A percentile compares a stretch with the other conserved stretches of the same genome.
Conservation (phyloP, 2,888 invertebrate genomes). For the Torymus texanus region DNA sequence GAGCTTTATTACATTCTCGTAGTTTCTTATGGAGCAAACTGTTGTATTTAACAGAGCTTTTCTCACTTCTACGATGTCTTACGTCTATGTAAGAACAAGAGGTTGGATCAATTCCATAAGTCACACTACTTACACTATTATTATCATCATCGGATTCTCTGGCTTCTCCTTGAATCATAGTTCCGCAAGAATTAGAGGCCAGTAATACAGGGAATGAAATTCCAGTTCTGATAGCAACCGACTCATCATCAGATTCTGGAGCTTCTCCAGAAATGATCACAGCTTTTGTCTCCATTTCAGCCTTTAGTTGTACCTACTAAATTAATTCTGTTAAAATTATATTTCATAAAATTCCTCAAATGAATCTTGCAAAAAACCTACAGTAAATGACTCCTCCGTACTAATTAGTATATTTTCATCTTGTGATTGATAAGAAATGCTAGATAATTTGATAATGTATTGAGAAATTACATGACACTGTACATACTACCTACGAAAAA, state of each 20-base stretch:
- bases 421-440: too few species aligned
- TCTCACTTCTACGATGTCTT: constrained; percentile 66
- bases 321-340: neutral
- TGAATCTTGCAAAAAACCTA: neutral
- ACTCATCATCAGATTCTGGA: constrained; percentile 73
- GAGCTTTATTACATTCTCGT: constrained; percentile 70
- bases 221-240: constrained; percentile 64
- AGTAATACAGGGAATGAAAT: constrained; percentile 64
- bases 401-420: neutral
- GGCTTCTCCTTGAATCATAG: constrained; percentile 72
- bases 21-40: constrained; percentile 73
- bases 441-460: too few species aligned
- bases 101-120: constrained; percentile 68
- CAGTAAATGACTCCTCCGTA: neutral
- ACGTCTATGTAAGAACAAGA: constrained; percentile 69
- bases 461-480: too few species aligned
- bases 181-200: constrained; percentile 68
- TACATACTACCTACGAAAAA: too few species aligned
- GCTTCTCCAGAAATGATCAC: constrained; percentile 72
- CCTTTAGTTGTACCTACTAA: neutral
- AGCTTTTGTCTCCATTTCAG: constrained; percentile 70
- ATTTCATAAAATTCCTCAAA: neutral
- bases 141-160: constrained; percentile 71
- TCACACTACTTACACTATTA: constrained; percentile 68
- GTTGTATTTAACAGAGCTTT: constrained; percentile 70